phyloP scores from a whole-genome alignment of 2,113 vertebrate species.

The Castor canadensis region DNA sequence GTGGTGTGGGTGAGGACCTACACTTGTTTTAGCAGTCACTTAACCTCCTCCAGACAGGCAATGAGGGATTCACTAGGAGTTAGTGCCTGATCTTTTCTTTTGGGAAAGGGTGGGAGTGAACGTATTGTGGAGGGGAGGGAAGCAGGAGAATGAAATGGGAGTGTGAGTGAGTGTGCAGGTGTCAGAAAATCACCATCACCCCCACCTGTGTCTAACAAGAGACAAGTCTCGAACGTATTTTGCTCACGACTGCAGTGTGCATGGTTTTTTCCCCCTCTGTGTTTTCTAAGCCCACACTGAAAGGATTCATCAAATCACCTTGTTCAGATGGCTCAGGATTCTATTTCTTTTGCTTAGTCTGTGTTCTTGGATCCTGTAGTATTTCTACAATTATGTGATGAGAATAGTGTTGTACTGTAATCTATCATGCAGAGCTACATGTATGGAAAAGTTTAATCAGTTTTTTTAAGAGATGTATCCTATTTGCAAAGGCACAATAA shows the following conservation, averaged over 20 bases:
- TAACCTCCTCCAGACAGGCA: too few relatives aligned
- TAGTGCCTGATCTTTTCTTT: constrained; percentile 65
- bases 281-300: constrained; percentile 62
- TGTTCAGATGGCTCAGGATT: constrained; percentile 61
- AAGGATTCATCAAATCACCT: constrained; percentile 59
- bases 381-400: constrained; percentile 68
- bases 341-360: constrained; percentile 67
- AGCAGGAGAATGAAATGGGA: neutral
- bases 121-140: constrained; percentile 10
- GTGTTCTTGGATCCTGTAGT: constrained; percentile 58
- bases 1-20: neutral
- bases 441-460: constrained; percentile 75
- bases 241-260: constrained; percentile 58
- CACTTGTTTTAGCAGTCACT: neutral
- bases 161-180: constrained; percentile 38
- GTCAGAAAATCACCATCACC: neutral
- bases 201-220: neutral
- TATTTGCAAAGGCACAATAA: too few relatives aligned
- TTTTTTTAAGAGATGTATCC: too few relatives aligned
- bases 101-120: constrained; percentile 43
- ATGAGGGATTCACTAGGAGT: constrained; percentile 29
- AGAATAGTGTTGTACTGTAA: constrained; percentile 62
- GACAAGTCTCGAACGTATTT: neutral
- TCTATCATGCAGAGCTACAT: constrained; percentile 73
- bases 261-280: constrained; percentile 7